A percentile compares a stretch with the other conserved stretches of the same genome.
Conservation (phyloP, 2,797 vertebrate species). For the Mionectes olivaceus region DNA sequence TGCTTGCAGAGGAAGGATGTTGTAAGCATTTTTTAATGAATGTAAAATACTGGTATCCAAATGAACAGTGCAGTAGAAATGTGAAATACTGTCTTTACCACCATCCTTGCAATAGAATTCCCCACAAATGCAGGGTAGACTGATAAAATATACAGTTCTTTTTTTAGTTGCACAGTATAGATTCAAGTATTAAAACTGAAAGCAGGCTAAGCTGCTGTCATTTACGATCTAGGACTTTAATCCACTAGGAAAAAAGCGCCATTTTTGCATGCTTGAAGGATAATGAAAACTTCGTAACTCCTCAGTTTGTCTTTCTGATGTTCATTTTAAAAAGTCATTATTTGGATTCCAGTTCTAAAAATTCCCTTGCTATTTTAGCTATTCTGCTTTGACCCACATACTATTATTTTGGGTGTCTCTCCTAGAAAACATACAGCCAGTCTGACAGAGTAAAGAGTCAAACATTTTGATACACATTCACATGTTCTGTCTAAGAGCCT, state of each 20-base stretch:
- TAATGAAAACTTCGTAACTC: slow-evolving; percentile 6
- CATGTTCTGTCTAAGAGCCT: not conserved
- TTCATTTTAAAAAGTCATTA: not conserved
- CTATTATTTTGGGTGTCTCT: not conserved
- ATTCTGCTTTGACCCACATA: slow-evolving; percentile 13
- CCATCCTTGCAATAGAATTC: not conserved
- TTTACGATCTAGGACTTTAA: slow-evolving; percentile 49
- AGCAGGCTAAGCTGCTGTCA: slow-evolving; percentile 65
- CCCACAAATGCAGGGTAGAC: not conserved
- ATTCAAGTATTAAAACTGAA: slow-evolving; percentile 52
- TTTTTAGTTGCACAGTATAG: slow-evolving; percentile 8
- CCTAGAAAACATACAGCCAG: not conserved
- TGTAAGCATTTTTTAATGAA: not conserved
- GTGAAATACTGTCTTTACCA: not conserved
- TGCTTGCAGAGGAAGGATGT: not conserved
- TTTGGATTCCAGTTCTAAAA: slow-evolving; percentile 18
- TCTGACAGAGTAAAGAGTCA: not conserved
- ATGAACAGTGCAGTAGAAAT: not conserved
- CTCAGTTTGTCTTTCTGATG: not conserved
- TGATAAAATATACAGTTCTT: not conserved
- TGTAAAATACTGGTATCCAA: not conserved
- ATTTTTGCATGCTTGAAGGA: slow-evolving; percentile 5
- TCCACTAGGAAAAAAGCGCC: not conserved
- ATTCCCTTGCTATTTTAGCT: slow-evolving; percentile 2
- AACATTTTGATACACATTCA: not conserved